Base-by-base conservation (phyloP, 2,888 invertebrate genomes). In the Cancer borealis region DNA sequence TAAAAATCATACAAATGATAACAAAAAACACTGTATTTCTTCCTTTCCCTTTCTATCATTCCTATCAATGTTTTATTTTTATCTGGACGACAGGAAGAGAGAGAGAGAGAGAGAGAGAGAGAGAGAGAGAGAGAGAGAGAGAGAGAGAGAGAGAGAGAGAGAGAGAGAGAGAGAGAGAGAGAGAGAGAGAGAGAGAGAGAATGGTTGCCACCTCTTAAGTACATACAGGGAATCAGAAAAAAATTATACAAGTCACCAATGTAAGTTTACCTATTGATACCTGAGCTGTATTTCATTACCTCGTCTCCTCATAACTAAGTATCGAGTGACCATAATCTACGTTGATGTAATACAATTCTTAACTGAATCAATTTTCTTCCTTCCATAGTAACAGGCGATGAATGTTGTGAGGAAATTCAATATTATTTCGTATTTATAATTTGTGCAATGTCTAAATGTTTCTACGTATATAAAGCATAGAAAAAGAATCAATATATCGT, bases 81-180 rank as follows among this genome's bases (percentile, higher is more conserved):
- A 54, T 17, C 17, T 54, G 54, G 0, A 10, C 54, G 73, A n/a
- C 10, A n/a, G 73, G 26, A 26, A 79, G 73, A 79, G 73, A 79
- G 26, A 79, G 73, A 79, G 73, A 79, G 73, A 79, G 73, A 73
- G 73, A 73, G 73, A 73, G 73, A 73, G 73, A 73, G 73, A 73
- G 73, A 73, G 73, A 21, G n/a, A n/a, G 73, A 79, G 73, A 79
- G 73, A 79, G 73, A 79, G 26, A 79, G 73, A 79, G 73, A 79
- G 73, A 79, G 73, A 79, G 73, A 79, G 73, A 79, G 73, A 79
- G 73, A 79, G 73, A 73, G 73, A 73, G 73, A 73, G 73, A 73
- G 73, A 73, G 73, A 73, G 73, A 73, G 73, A 73, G 73, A 73
- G 73, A 26, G 73, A 26, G 73, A 54, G 54, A 54, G 54, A 54